Percentiles rank a stretch among this genome's conserved stretches.
Conservation (phyloP, 2,113 vertebrate species). For the Caracal caracal region DNA sequence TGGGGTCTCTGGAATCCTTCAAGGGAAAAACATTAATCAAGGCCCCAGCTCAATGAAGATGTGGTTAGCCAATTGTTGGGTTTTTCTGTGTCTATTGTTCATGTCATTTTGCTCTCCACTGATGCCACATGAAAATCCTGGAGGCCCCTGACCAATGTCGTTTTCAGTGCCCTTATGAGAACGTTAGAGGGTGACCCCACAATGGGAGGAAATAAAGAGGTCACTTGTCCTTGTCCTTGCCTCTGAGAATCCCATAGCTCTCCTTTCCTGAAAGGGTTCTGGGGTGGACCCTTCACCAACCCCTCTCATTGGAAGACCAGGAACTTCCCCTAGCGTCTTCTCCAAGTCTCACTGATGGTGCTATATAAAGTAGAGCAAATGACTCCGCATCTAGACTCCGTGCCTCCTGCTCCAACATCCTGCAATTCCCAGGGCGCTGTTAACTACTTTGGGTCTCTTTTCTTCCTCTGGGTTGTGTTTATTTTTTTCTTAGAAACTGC, state of each 20-base stretch:
- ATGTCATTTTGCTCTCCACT: not conserved
- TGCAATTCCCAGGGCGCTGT: not conserved
- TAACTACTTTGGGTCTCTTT: not conserved
- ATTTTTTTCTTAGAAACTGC: constrained; percentile 39
- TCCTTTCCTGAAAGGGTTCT: not conserved
- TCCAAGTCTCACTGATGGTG: not conserved
- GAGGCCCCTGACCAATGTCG: not conserved
- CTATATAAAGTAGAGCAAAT: rapidly evolving
- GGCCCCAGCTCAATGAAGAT: not conserved
- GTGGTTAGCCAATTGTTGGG: not conserved
- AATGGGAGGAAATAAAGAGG: not conserved
- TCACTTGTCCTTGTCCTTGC: not conserved
- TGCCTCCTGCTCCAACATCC: not conserved
- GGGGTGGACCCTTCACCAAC: not conserved
- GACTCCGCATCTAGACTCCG: not conserved
- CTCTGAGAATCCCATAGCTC: not conserved
- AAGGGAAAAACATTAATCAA: not conserved
- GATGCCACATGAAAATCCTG: not conserved
- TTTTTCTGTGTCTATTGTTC: not conserved
- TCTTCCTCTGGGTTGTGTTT: constrained; percentile 8
- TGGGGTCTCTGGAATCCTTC: not conserved
- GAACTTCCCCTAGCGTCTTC: not conserved
- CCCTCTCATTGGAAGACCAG: not conserved
- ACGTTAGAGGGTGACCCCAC: not conserved
- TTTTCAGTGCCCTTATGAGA: not conserved